Base-by-base conservation (phyloP, 2,797 vertebrate genomes). In the Buceros bicornis region DNA sequence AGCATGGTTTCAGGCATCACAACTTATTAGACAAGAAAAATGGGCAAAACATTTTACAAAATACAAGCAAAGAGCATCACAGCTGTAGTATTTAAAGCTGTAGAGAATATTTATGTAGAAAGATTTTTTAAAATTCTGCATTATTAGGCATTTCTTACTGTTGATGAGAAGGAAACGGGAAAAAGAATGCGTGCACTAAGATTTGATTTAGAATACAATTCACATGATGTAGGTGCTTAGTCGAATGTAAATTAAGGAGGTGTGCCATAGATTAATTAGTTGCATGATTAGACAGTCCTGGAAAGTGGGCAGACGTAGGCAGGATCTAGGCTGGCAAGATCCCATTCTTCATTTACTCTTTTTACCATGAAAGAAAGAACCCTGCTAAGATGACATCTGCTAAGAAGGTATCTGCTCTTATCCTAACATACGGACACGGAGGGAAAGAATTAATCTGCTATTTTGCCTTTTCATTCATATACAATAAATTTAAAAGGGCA, bases 401-500 rank as follows among this genome's bases (percentile, higher is more conserved):
- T 24, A 10, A 80, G 69, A 81, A 82, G 10, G 47, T 25, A 85
- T 2, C 13, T 0, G 0, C 25, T 79, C 47, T 56, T 66, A 51
- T 14, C 2, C 4, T 43, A 56, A 37, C 5, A 25, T 18, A 70
- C 9, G 42, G 35, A 69, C 20, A 14, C 0, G 0, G 21, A 77
- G 16, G 21, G 9, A 79, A 89, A 79, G 6, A 70, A n/a, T 28
- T 58, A 62, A 58, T 72, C 19, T 56, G 14, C 4, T 64, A 28
- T 71, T 91, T 82, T 78, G 11, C 10, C n/a, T 85, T 95, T 80
- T 51, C 6, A 29, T 56, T 78, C 71, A 58, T 7, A 73, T 2
- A 62, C n/a, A 40, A 16, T 20, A 47, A 6, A 70, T 65, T 65
- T 87, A 76, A 79, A 12, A 42, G 20, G 24, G 12, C 9, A 24